Evolutionary conservation across 2,888 invertebrate species (phyloP), one percentile per base, ranked within the genome.

Genomic region (Stenotaenia linearis): DNA sequence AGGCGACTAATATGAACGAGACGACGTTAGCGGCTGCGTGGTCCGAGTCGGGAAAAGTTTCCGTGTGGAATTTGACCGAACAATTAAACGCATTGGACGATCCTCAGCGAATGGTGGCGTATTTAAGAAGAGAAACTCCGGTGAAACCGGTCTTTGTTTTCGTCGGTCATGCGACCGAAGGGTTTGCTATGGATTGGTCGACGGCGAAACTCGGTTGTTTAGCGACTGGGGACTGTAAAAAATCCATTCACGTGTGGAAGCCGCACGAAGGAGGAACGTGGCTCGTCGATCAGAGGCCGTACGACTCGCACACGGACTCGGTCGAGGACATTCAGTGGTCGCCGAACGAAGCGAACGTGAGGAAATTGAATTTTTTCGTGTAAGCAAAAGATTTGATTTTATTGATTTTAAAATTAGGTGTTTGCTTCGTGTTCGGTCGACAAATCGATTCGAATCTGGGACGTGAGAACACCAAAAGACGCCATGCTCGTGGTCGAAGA

Each of bases 321-420:
- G 95, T 99, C 12, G 99, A 99, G 89, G 99, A 99, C 86, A 89
- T 99, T 81, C 98, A 98, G 85, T 99, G 99, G 99, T 98, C 98
- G 80, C 98, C 98, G 0, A 97, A 92, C 87, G 99, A 99, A 88
- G 89, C 86, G 15, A 88, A 93, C 87, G 87, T n/a, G n/a, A n/a
- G n/a, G n/a, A n/a, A n/a, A n/a, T n/a, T n/a, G n/a, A n/a, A n/a
- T n/a, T n/a, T n/a, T n/a, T n/a, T n/a, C n/a, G n/a, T n/a, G n/a
- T n/a, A n/a, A n/a, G n/a, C n/a, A n/a, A n/a, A n/a, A n/a, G n/a
- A n/a, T n/a, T n/a, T n/a, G n/a, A n/a, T n/a, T n/a, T n/a, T n/a
- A n/a, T n/a, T n/a, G n/a, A n/a, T n/a, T n/a, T n/a, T n/a, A n/a
- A n/a, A n/a, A n/a, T n/a, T n/a, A n/a, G n/a, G n/a, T 88, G 5